Evolutionary conservation across 1,140 invertebrate genomes (phyloP).

Genomic region (Drusus annulatus): DNA sequence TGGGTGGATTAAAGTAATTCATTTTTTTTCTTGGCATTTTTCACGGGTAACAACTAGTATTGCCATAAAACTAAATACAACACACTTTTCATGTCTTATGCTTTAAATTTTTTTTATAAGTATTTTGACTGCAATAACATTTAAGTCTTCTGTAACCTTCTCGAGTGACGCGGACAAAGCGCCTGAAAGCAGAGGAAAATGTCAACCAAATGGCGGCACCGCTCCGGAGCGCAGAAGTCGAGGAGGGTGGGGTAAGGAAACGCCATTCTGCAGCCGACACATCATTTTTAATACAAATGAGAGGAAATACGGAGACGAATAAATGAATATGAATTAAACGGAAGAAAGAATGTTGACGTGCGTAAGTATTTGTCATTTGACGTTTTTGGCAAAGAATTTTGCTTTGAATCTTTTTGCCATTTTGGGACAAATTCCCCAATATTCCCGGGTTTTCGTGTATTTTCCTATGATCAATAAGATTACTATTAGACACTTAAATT

Average conservation of each 20-base stretch:
- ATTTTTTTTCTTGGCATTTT: too few species aligned
- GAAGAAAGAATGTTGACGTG: constrained; percentile 16
- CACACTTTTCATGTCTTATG: too few species aligned
- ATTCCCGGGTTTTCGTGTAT: too few species aligned
- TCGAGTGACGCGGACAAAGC: constrained; percentile 41
- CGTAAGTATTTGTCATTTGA: constrained; percentile 29
- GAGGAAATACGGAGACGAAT: constrained; percentile 74
- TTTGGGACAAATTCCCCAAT: not conserved
- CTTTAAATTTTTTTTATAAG: too few species aligned
- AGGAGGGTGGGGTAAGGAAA: constrained; percentile 2
- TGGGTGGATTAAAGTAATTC: too few species aligned
- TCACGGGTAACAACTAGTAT: too few species aligned
- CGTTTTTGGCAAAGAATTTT: not conserved
- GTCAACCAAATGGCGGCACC: constrained; percentile 47
- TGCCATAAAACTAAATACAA: too few species aligned
- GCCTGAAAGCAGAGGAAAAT: constrained; percentile 35
- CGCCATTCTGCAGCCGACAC: constrained; percentile 66
- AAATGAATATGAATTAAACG: constrained; percentile 69
- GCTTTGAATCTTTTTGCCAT: not conserved
- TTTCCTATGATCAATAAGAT: too few species aligned
- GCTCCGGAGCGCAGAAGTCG: not conserved
- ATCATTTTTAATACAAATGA: constrained; percentile 75
- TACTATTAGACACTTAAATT: too few species aligned
- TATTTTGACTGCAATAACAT: constrained; percentile 11
- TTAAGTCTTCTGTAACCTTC: constrained; percentile 20